Evolutionary conservation across 2,888 invertebrate species (phyloP).

Genomic region (Polyommatus icarus): DNA sequence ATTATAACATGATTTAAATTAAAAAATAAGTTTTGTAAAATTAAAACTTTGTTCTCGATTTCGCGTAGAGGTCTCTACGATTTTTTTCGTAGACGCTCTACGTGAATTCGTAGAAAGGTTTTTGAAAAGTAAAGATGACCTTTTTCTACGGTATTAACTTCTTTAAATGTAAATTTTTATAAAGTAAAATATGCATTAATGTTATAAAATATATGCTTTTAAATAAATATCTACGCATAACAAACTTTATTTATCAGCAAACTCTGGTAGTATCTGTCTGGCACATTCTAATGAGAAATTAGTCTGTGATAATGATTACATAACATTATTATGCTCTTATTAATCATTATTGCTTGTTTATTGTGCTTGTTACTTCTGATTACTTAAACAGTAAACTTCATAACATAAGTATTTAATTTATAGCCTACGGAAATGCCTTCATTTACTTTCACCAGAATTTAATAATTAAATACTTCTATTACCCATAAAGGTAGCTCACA

Average conservation of each 20-base stretch:
- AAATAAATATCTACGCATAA: background rate
- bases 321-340: background rate
- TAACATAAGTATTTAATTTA: background rate
- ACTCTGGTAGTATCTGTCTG: background rate
- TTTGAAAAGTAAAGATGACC: background rate
- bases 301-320: background rate
- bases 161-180: too few relatives aligned
- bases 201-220: background rate
- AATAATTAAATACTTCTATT: background rate
- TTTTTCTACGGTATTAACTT: background rate
- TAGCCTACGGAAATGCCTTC: background rate
- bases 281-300: background rate
- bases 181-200: too few relatives aligned
- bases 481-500: background rate
- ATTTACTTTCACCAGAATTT: background rate
- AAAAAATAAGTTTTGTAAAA: background rate
- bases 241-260: background rate
- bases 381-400: background rate
- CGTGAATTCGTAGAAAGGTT: background rate
- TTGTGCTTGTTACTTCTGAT: background rate
- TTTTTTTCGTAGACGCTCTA: slow-evolving; percentile 1
- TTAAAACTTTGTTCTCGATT: background rate
- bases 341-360: background rate
- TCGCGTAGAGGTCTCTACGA: slow-evolving; percentile 8
- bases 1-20: background rate